These are phyloP conservation scores for Carterocephalus palaemon DNA, from an alignment of 2,888 invertebrate genomes.

Conservation along the genomic window DNA sequence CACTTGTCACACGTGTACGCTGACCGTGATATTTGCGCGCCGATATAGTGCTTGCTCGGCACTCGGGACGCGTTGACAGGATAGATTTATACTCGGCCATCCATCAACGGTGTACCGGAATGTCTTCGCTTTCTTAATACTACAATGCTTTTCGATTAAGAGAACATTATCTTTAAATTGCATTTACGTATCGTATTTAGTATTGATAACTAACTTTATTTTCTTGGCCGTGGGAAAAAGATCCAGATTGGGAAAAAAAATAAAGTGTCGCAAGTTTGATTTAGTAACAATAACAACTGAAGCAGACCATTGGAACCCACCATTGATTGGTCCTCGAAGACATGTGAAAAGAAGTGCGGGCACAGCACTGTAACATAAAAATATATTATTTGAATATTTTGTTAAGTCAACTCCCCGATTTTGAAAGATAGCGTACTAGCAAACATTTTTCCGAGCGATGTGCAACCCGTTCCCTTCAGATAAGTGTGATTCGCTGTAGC, in stretches of 20 bases:
- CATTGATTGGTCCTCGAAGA: no score
- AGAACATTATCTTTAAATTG: constrained; percentile 20
- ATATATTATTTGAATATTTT: no score
- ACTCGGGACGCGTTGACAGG: constrained; percentile 11
- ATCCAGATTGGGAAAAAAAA: background rate
- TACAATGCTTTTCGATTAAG: constrained; percentile 22
- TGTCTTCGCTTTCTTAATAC: constrained; percentile 6
- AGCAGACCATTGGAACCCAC: no score
- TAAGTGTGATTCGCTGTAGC: constrained; percentile 75
- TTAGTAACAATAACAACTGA: no score
- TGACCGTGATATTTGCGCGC: constrained; percentile 2
- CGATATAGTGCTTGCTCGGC: constrained; percentile 8
- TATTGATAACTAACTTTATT: no score
- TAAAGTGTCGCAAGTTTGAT: background rate
- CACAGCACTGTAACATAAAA: no score
- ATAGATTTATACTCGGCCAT: constrained; percentile 18
- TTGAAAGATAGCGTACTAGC: constrained; percentile 8
- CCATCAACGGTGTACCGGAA: constrained; percentile 16
- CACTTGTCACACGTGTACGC: constrained; percentile 19
- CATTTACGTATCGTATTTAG: constrained; percentile 2
- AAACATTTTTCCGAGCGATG: constrained; percentile 14
- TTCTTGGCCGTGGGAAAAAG: no score
- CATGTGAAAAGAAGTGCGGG: no score
- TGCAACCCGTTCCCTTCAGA: constrained; percentile 42
- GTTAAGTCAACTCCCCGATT: no score